Base-by-base conservation (phyloP, 2,113 vertebrate species). In the Sinocyclocheilus anophthalmus region DNA sequence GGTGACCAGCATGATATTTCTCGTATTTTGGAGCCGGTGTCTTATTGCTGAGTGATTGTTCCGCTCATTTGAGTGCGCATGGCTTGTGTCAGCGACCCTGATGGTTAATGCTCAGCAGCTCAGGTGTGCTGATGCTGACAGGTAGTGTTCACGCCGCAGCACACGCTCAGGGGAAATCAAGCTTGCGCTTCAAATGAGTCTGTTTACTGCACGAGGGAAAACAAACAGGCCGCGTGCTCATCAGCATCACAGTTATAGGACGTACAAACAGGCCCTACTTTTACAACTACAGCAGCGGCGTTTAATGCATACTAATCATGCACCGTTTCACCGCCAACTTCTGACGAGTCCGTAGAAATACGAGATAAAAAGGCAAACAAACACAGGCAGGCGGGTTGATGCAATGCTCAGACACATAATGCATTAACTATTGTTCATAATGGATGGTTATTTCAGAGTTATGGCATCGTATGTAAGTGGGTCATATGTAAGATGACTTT, bases 41-140 rank as follows among this genome's bases (percentile, higher is more conserved):
- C 37, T 57, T 57, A 20, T 55, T 81, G 89, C 86, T 87, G 59
- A 84, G 89, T 91, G 85, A 88, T 88, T 88, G 90, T 90, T 86
- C 88, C 84, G 33, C 79, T 85, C 90, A 81, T 87, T 90, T 91
- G 88, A 91, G 83, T 91, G 87, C 73, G 70, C 72, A 20, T 8
- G 76, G 88, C 16, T 78, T 12, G 90, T 89, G 92, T 93, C 93
- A 93, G 93, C 93, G 87, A 85, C 90, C 91, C 92, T 89, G 83
- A 80, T 45, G 48, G 88, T 65, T 88, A 87, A 88, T 84, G 90
- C 88, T 20, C 83, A 88, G 91, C 86, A 88, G 93, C 92, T 93
- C 94, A 95, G 95, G 94, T 95, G 94, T 91, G 92, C 91, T 92
- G 92, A 93, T 91, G 92, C 91, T 92, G 92, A 93, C 92, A 94